Percentiles rank a stretch among this genome's conserved stretches.
phyloP scores from a whole-genome alignment of 2,888 invertebrate species.

The Teleiodes luculella region DNA sequence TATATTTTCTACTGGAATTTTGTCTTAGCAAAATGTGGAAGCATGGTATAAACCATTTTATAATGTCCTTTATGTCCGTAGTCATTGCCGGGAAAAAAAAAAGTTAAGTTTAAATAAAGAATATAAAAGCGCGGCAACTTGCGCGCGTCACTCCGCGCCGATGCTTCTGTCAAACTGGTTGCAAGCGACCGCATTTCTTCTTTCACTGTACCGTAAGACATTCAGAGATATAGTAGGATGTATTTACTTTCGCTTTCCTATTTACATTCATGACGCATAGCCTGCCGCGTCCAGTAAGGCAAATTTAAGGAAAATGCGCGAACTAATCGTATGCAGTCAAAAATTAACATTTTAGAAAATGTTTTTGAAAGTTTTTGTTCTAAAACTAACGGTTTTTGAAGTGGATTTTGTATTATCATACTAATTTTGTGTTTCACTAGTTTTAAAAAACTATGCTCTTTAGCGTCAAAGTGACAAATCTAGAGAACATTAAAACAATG shows the following conservation, averaged over 20 bases:
- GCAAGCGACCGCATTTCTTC: slow-evolving; percentile 53
- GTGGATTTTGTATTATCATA: no score
- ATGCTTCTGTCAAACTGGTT: slow-evolving; percentile 43
- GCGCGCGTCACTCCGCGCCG: slow-evolving; percentile 47
- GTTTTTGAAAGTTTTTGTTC: background rate
- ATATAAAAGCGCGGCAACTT: slow-evolving; percentile 7
- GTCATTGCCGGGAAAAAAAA: slow-evolving; percentile 31
- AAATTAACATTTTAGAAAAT: slow-evolving; percentile 18
- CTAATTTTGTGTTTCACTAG: no score
- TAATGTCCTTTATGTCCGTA: slow-evolving; percentile 72
- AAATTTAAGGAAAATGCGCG: slow-evolving; percentile 16
- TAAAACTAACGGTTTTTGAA: background rate
- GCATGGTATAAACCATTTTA: slow-evolving; percentile 73
- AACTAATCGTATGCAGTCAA: background rate
- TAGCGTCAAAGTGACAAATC: no score
- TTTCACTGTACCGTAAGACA: slow-evolving; percentile 45
- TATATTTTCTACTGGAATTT: slow-evolving; percentile 42
- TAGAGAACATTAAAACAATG: no score
- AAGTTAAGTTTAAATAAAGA: background rate
- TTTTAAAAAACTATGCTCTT: no score
- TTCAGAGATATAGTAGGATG: slow-evolving; percentile 11
- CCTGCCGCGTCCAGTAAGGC: slow-evolving; percentile 23
- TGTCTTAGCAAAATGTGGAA: slow-evolving; percentile 54
- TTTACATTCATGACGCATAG: slow-evolving; percentile 37
- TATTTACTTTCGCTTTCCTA: slow-evolving; percentile 48